These are phyloP conservation scores for Melanerpes formicivorus DNA, from an alignment of 2,113 vertebrate species.

Conservation along the genomic window DNA sequence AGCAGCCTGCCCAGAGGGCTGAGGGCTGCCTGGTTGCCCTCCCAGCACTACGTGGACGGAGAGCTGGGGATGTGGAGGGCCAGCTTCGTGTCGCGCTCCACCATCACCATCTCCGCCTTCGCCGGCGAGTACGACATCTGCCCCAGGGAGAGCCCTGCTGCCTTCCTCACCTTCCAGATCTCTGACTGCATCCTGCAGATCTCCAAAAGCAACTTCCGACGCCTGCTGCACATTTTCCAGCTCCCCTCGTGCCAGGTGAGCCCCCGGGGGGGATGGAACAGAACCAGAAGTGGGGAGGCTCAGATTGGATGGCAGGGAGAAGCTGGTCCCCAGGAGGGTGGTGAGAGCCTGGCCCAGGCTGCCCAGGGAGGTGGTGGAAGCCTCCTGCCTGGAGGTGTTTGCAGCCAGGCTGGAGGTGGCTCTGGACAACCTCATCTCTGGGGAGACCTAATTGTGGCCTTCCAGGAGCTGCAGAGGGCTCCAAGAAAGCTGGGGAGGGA, in stretches of 20 bases:
- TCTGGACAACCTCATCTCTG: too few species aligned
- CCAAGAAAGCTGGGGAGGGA: too few species aligned
- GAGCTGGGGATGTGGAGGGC: slow-evolving; percentile 75
- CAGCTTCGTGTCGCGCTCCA: not conserved
- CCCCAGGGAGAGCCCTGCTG: slow-evolving; percentile 46
- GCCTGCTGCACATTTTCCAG: slow-evolving; percentile 50
- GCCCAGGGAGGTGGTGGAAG: too few species aligned
- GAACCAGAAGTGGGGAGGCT: too few species aligned
- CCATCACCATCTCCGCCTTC: slow-evolving; percentile 77
- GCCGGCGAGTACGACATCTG: slow-evolving; percentile 83
- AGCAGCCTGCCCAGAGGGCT: not conserved
- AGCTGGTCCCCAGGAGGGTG: too few species aligned
- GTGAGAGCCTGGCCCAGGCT: too few species aligned
- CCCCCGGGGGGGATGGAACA: not conserved
- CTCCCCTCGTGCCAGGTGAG: slow-evolving; percentile 59
- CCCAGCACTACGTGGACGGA: slow-evolving; percentile 80
- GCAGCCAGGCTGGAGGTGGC: too few species aligned
- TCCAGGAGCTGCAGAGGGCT: too few species aligned
- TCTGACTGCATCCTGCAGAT: slow-evolving; percentile 43
- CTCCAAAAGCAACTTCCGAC: slow-evolving; percentile 68
- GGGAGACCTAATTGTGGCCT: too few species aligned
- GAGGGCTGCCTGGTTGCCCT: not conserved
- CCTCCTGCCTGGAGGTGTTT: too few species aligned
- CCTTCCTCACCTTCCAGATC: slow-evolving; percentile 62
- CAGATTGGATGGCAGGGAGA: too few species aligned